Percentiles rank a stretch among this genome's conserved stretches.
These are phyloP conservation scores for Drosophila maculinotata DNA, from an alignment of 2,888 invertebrate genomes.

Conservation along the genomic window DNA sequence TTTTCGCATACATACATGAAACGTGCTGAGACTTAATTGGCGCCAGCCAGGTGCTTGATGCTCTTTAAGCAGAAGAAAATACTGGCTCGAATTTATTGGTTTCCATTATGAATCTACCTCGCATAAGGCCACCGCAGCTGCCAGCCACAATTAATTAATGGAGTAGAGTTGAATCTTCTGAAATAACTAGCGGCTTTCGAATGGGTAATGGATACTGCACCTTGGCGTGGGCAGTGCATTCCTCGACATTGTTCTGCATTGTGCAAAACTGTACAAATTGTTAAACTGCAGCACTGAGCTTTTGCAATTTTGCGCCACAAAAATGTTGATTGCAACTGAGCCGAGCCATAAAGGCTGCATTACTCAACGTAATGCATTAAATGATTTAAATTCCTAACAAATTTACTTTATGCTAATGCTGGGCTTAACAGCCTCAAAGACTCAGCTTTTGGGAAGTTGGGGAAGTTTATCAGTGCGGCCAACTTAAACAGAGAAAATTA, in stretches of 20 bases:
- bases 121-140: slow-evolving; percentile 35
- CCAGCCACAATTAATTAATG: slow-evolving; percentile 62
- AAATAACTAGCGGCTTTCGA: slow-evolving; percentile 29
- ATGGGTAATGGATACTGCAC: not conserved
- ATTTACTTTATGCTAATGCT: slow-evolving; percentile 55
- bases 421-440: slow-evolving; percentile 23
- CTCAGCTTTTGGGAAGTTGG: slow-evolving; percentile 10
- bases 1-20: slow-evolving; percentile 63
- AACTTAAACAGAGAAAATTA: not conserved
- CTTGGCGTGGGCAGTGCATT: slow-evolving; percentile 4
- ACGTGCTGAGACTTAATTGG: slow-evolving; percentile 76
- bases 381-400: slow-evolving; percentile 55
- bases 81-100: slow-evolving; percentile 53
- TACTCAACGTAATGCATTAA: slow-evolving; percentile 29
- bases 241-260: slow-evolving; percentile 7
- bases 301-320: slow-evolving; percentile 34
- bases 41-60: slow-evolving; percentile 28
- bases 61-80: slow-evolving; percentile 45
- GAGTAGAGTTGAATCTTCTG: slow-evolving; percentile 17
- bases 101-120: slow-evolving; percentile 45
- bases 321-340: slow-evolving; percentile 27
- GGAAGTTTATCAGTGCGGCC: not conserved
- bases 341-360: slow-evolving; percentile 22
- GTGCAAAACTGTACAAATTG: slow-evolving; percentile 26
- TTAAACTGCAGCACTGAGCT: slow-evolving; percentile 20